Conservation (phyloP, 2,888 invertebrate species). For the Lymantria monacha region DNA sequence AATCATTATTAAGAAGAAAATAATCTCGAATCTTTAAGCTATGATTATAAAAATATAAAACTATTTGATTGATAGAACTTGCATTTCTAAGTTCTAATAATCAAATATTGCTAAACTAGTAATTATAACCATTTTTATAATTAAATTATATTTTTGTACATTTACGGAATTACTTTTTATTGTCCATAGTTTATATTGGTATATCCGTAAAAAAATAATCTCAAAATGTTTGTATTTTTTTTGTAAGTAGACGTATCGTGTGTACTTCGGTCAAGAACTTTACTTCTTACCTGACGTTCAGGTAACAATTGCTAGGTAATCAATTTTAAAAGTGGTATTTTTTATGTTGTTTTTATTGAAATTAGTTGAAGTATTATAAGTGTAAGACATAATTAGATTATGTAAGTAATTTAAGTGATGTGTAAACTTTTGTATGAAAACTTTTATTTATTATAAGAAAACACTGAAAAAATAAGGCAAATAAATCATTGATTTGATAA, state of each 20-base stretch:
- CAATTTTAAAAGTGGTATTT: conserved; percentile 50
- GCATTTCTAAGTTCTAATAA: no score
- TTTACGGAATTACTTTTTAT: conserved; percentile 10
- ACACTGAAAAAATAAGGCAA: conserved; percentile 53
- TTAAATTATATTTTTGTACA: conserved; percentile 33
- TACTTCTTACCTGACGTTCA: conserved; percentile 20
- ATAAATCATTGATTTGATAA: conserved; percentile 62
- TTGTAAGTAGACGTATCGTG: conserved; percentile 23
- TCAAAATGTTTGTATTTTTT: conserved; percentile 27
- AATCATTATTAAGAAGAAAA: no score
- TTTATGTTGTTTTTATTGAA: conserved; percentile 51
- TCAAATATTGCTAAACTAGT: no score
- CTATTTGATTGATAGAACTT: no score
- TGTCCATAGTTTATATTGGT: conserved; percentile 20
- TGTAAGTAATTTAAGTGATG: conserved; percentile 28
- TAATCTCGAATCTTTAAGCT: no score
- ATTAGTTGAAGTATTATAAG: conserved; percentile 62
- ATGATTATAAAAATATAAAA: no score
- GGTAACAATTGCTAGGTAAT: conserved; percentile 40
- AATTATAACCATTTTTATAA: no score
- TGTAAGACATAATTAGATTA: conserved; percentile 45
- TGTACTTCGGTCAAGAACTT: conserved; percentile 39
- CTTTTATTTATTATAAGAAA: conserved; percentile 59
- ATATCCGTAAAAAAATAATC: conserved; percentile 26
- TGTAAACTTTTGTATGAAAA: conserved; percentile 70